A percentile compares a stretch with the other conserved stretches of the same genome.
Evolutionary conservation across 2,797 vertebrate species (phyloP).

Genomic region (Gymnopithys bicolor): DNA sequence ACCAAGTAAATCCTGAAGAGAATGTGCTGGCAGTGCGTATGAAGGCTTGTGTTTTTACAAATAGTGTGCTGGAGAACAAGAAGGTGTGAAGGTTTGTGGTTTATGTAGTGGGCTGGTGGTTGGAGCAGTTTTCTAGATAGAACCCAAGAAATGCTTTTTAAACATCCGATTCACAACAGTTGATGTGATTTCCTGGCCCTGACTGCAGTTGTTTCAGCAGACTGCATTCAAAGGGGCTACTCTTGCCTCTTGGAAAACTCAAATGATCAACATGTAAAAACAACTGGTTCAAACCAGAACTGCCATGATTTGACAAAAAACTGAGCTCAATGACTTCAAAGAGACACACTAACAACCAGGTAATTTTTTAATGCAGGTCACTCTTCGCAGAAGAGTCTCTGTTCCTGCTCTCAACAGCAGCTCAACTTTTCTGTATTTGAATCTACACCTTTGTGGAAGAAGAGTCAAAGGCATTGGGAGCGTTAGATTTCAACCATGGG

Average conservation of each 20-base stretch:
- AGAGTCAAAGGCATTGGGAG: neutral
- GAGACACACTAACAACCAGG: neutral
- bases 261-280: neutral
- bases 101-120: neutral
- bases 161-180: neutral
- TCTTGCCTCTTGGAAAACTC: neutral
- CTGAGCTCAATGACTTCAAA: neutral
- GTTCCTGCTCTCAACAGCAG: neutral
- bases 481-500: neutral
- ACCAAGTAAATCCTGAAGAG: neutral
- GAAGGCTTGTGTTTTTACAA: neutral
- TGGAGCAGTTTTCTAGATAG: neutral
- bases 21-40: neutral
- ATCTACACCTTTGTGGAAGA: neutral
- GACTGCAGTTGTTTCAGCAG: rapidly evolving
- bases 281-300: neutral
- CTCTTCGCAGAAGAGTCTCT: neutral
- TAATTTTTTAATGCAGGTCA: neutral
- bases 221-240: neutral
- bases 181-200: neutral
- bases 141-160: neutral
- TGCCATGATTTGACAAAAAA: neutral
- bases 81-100: neutral
- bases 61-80: neutral
- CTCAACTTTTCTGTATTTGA: neutral